Conservation (phyloP, 2,888 invertebrate species). For the Apodemia duryi region DNA sequence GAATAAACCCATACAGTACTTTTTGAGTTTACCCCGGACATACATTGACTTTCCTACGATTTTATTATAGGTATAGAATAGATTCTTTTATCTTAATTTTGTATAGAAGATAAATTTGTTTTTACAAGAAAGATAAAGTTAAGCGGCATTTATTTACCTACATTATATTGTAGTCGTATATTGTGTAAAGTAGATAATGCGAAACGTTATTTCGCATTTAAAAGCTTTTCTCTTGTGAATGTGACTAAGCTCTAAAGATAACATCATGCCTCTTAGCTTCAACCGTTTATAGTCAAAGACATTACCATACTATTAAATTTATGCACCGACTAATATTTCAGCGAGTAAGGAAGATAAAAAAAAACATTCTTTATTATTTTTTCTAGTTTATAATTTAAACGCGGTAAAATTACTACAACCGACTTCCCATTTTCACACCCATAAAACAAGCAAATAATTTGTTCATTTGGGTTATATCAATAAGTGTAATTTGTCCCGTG, state of each 20-base stretch:
- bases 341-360: neutral
- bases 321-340: neutral
- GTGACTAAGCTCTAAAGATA: slow-evolving; percentile 2
- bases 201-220: neutral
- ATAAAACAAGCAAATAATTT: no score
- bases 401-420: no score
- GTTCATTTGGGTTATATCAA: no score
- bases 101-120: neutral
- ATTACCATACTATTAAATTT: slow-evolving; percentile 3
- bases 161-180: neutral
- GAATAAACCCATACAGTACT: no score
- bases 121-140: neutral
- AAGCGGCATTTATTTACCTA: neutral
- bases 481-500: no score
- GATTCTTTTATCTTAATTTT: neutral
- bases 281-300: neutral
- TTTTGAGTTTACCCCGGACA: no score
- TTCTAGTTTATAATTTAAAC: no score
- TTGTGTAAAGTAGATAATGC: neutral
- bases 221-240: slow-evolving; percentile 5
- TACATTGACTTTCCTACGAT: no score
- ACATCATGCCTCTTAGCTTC: neutral
- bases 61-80: no score
- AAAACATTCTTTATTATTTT: no score
- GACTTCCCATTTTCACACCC: no score